phyloP scores from a whole-genome alignment of 2,797 vertebrate species.

The Neosilurus hyrtlii region DNA sequence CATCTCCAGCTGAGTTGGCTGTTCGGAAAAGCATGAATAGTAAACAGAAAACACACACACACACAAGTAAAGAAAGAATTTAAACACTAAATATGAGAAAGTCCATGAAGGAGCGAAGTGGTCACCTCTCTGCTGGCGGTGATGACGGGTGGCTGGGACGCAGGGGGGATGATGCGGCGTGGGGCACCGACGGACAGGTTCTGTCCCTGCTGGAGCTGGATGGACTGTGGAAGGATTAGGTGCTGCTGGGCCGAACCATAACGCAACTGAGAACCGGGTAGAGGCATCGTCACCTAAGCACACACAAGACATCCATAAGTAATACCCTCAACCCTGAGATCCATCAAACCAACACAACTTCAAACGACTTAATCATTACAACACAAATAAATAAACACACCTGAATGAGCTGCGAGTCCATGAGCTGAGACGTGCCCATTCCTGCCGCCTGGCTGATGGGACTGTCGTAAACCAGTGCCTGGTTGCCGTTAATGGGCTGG shows the following conservation, averaged over 20 bases:
- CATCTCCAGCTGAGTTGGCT: conserved; percentile 95
- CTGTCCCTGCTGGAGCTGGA: conserved; percentile 95
- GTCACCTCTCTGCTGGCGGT: conserved; percentile 87
- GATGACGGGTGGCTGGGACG: conserved; percentile 87
- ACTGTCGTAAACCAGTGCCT: conserved; percentile 89
- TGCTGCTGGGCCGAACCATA: conserved; percentile 97
- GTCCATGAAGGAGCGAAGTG: too few relatives aligned
- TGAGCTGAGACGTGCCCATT: conserved; percentile 91
- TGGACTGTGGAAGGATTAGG: conserved; percentile 93
- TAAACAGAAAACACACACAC: not conserved
- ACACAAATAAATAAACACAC: conserved; percentile 58
- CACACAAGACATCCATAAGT: not conserved
- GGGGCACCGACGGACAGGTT: conserved; percentile 91
- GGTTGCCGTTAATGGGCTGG: conserved; percentile 93
- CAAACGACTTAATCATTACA: not conserved
- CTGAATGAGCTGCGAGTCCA: conserved; percentile 98
- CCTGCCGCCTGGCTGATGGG: conserved; percentile 88
- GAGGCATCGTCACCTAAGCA: conserved; percentile 90
- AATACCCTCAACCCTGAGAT: not conserved
- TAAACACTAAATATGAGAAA: not conserved
- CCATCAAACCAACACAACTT: not conserved
- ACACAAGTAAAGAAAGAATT: not conserved
- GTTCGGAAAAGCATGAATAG: not conserved
- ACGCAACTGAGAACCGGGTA: conserved; percentile 92
- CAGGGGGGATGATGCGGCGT: conserved; percentile 87